A percentile compares a stretch with the other conserved stretches of the same genome.
Evolutionary conservation across 2,113 vertebrate genomes (phyloP).

Genomic region (Ptilorrhoa leucosticta): DNA sequence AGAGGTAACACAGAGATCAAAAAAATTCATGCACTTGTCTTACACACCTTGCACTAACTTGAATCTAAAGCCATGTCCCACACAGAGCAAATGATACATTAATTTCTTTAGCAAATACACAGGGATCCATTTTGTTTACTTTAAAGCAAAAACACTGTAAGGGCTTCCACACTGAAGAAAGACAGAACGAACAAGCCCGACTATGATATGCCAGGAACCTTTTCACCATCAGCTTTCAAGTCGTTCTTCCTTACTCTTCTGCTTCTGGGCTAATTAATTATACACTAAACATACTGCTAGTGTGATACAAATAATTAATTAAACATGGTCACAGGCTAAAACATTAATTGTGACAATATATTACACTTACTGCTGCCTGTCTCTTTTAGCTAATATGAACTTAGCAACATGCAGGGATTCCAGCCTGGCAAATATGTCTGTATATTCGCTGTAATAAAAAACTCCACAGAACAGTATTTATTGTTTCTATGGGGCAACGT

Average conservation of each 20-base stretch:
- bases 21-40: background rate
- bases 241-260: background rate
- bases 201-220: background rate
- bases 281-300: constrained; percentile 39
- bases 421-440: background rate
- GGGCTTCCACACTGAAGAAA: background rate
- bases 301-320: constrained; percentile 50
- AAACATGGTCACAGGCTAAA: constrained; percentile 31
- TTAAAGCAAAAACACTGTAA: background rate
- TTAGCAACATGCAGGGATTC: background rate
- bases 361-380: constrained; percentile 21
- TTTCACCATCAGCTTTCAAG: background rate
- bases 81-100: background rate
- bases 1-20: constrained; percentile 6
- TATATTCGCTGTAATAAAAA: background rate
- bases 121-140: background rate
- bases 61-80: background rate
- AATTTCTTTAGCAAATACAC: background rate
- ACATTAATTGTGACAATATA: constrained; percentile 35
- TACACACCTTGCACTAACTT: background rate
- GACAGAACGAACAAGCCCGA: background rate
- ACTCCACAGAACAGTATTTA: background rate
- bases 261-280: constrained; percentile 31
- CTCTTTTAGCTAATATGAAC: background rate
- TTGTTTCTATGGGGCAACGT: background rate